Conservation (phyloP, 1,140 invertebrate species). For the Tetraneura akinire region DNA sequence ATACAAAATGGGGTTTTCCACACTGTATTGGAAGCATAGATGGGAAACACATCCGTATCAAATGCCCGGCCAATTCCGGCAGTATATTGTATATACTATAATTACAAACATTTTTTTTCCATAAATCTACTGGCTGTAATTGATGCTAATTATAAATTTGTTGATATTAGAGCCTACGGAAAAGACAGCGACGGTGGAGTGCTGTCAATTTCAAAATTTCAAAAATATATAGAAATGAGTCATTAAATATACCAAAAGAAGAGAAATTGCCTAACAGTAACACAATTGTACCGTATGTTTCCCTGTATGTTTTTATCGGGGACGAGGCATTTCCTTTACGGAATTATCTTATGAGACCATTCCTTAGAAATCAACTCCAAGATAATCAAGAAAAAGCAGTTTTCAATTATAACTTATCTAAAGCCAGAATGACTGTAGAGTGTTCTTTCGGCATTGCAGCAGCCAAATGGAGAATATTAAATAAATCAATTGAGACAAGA, state of each 20-base stretch:
- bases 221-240: background rate
- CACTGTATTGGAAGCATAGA: constrained; percentile 22
- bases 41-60: constrained; percentile 50
- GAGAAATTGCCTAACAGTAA: constrained; percentile 52
- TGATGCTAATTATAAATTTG: constrained; percentile 52
- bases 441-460: constrained; percentile 58
- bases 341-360: constrained; percentile 57
- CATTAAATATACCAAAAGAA: constrained; percentile 30
- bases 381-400: constrained; percentile 54
- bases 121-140: constrained; percentile 42
- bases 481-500: constrained; percentile 14
- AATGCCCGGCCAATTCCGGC: constrained; percentile 47
- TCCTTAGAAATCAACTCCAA: constrained; percentile 48
- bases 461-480: background rate
- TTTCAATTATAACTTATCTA: constrained; percentile 58
- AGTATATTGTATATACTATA: constrained; percentile 53
- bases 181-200: constrained; percentile 50
- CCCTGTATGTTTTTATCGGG: constrained; percentile 54
- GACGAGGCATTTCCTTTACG: constrained; percentile 60
- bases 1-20: constrained; percentile 14
- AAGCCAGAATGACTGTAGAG: constrained; percentile 57
- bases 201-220: constrained; percentile 19
- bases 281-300: constrained; percentile 51
- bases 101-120: no score
- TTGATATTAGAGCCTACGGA: constrained; percentile 50